Conservation (phyloP, 2,797 vertebrate genomes). For the Halcyon chelicuti region DNA sequence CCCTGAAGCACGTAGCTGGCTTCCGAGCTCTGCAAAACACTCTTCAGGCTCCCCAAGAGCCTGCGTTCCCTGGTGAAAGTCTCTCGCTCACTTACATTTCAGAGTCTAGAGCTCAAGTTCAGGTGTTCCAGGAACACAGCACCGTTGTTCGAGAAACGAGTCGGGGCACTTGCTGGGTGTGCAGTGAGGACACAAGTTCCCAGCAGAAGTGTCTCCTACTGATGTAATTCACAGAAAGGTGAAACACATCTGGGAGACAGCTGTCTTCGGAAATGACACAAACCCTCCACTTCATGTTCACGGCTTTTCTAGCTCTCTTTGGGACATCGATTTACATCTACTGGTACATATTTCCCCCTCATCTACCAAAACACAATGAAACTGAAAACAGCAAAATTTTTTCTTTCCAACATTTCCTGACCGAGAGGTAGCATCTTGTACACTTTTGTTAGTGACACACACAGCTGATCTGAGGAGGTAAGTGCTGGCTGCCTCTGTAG, state of each 20-base stretch:
- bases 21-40: background rate
- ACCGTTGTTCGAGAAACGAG: fast-evolving
- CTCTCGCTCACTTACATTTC: background rate
- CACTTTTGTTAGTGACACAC: background rate
- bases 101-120: background rate
- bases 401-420: background rate
- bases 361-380: background rate
- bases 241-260: background rate
- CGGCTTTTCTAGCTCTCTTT: background rate
- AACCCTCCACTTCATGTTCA: background rate
- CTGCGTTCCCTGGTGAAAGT: background rate
- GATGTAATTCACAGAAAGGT: background rate
- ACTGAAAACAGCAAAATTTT: background rate
- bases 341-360: background rate
- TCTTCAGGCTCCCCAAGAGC: background rate
- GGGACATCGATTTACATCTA: background rate
- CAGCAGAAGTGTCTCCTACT: background rate
- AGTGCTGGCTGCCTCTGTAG: background rate
- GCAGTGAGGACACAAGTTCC: background rate
- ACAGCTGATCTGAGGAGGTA: background rate
- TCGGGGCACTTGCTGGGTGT: background rate
- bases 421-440: background rate
- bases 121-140: background rate
- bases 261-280: background rate
- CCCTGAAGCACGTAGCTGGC: background rate